These are phyloP conservation scores for Diabrotica virgifera DNA, from an alignment of 1,140 invertebrate genomes.

Conservation along the genomic window DNA sequence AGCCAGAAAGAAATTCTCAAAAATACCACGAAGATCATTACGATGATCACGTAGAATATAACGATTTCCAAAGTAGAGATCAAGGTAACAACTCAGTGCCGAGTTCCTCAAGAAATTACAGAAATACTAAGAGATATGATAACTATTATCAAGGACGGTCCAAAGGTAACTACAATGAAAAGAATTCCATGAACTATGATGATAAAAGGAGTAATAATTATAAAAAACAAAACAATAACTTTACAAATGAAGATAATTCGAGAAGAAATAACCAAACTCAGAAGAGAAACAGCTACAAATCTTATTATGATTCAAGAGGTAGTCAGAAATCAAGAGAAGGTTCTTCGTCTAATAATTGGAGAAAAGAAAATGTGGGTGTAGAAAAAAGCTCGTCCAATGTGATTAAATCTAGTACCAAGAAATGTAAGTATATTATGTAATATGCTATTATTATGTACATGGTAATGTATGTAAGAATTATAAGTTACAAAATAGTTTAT, in stretches of 20 bases:
- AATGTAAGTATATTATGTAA: slow-evolving; percentile 18
- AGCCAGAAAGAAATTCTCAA: background rate
- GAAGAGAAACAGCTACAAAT: slow-evolving; percentile 4
- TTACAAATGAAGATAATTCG: background rate
- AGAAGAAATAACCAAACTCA: background rate
- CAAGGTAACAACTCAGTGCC: background rate
- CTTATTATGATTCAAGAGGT: background rate
- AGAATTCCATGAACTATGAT: background rate
- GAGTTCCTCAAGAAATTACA: background rate
- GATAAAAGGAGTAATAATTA: slow-evolving; percentile 8
- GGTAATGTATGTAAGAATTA: too few species aligned
- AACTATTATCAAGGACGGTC: background rate
- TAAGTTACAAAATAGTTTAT: background rate
- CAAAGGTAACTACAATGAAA: background rate
- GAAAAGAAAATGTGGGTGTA: slow-evolving; percentile 1
- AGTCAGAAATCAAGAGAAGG: slow-evolving; percentile 3
- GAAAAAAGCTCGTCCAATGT: background rate
- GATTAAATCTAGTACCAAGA: slow-evolving; percentile 3
- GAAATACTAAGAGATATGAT: slow-evolving; percentile 4
- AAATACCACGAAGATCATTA: too few species aligned
- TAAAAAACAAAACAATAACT: background rate
- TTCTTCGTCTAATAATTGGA: background rate
- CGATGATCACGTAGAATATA: too few species aligned
- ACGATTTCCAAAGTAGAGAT: background rate
- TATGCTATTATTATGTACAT: too few species aligned